phyloP scores from a whole-genome alignment of 1,140 invertebrate genomes.

The Aphelinus certus region DNA sequence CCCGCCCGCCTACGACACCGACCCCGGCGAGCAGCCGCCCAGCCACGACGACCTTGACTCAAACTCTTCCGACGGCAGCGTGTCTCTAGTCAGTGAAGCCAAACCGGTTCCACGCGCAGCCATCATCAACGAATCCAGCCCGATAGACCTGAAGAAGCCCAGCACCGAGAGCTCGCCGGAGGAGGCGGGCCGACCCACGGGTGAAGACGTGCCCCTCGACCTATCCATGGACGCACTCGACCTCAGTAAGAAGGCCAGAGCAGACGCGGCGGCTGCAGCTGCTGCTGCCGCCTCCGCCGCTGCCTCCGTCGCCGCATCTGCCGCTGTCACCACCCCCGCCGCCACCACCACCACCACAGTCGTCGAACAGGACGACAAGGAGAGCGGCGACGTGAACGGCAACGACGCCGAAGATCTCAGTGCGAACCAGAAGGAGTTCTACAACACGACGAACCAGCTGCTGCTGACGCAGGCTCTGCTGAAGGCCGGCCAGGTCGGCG shows the following conservation, averaged over 20 bases:
- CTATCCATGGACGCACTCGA: constrained; percentile 86
- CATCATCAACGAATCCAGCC: constrained; percentile 61
- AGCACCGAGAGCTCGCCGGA: constrained; percentile 25
- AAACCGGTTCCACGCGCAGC: constrained; percentile 46
- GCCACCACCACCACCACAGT: background rate
- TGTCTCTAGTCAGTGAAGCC: constrained; percentile 63
- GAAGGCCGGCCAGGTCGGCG: constrained; percentile 64
- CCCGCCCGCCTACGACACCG: constrained; percentile 36
- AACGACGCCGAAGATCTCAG: too few relatives aligned
- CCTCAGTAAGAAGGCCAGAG: constrained; percentile 79
- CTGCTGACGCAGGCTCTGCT: constrained; percentile 70
- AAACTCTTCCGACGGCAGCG: constrained; percentile 53
- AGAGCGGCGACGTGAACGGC: background rate
- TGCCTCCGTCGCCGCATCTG: too few relatives aligned
- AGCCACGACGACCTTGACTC: constrained; percentile 56
- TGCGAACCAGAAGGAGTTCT: constrained; percentile 55
- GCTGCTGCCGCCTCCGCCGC: background rate
- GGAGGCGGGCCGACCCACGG: too few relatives aligned
- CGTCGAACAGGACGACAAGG: background rate
- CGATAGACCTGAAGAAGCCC: constrained; percentile 53
- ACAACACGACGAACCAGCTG: constrained; percentile 64
- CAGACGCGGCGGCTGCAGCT: constrained; percentile 52
- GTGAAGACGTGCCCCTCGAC: constrained; percentile 75
- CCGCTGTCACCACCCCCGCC: background rate
- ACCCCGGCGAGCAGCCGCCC: constrained; percentile 29